Evolutionary conservation across 1,140 invertebrate genomes (phyloP), one percentile per base, ranked within the genome.

Genomic region (Homarus americanus): DNA sequence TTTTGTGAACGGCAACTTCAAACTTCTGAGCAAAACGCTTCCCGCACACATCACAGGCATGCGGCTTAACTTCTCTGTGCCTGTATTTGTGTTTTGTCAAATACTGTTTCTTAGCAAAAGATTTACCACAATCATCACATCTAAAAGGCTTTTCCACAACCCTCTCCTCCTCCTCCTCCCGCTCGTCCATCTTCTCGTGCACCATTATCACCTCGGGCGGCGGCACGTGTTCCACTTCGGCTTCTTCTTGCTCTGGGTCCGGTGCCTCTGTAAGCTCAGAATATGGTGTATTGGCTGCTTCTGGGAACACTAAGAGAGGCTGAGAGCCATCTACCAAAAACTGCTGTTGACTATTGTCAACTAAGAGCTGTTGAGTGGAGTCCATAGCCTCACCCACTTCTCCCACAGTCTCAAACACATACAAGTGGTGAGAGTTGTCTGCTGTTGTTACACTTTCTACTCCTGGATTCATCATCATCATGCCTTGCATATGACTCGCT

Each of bases 101-200:
- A 0, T 96, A 96, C 40, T 96, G 96, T 93, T 96, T 96, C 3
- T 96, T 95, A 10, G 96, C 95, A 92, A 97, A 97, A 66, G 94
- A 95, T 93, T 96, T 97, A 3, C 94, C 94, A 93, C 96, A 97
- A 41, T 95, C 93, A 3, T 94, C 94, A 93, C 96, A 97, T 9
- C 96, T 95, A 93, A 96, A 96, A 0, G 96, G 88, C 49, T 92
- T 92, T 58, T 79, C 85, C 15, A 89, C 63, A 2, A 80, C 40
- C 44, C 73, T 73, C 72, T 83, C 87, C 69, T 89, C 87, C 20
- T 87, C 84, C 20, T 87, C 84, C 9, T 87, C 84, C 15, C 83
- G 87, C 44, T 90, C 87, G 2, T 90, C 87, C 49, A 83, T 82
- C 66, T 83, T 90, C 15, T 90, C 87, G 34, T 69, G 87, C 44